Conservation (phyloP, 1,140 invertebrate species). For the Drosophila trapezifrons region DNA sequence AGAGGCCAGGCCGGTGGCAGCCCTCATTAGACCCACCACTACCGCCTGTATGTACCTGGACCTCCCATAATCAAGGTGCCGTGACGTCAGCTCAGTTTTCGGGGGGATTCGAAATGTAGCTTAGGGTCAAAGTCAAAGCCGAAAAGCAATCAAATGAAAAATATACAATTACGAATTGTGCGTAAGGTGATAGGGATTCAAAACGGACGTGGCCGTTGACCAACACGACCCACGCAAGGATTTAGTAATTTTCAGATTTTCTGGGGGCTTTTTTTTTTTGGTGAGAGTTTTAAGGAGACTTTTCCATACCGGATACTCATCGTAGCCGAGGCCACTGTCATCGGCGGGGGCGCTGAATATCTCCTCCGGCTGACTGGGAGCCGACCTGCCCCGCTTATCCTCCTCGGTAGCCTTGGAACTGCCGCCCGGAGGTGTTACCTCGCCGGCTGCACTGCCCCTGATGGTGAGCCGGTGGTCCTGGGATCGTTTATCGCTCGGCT, state of each 20-base stretch:
- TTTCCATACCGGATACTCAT: constrained; percentile 81
- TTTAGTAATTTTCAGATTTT: constrained; percentile 23
- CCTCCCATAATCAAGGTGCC: constrained; percentile 32
- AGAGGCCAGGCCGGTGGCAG: neutral
- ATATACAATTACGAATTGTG: constrained; percentile 76
- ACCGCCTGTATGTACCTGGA: neutral
- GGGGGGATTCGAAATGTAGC: constrained; percentile 23
- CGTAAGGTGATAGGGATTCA: constrained; percentile 65
- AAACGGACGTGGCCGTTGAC: constrained; percentile 12
- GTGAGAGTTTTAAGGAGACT: too few species aligned
- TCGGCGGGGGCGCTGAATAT: constrained; percentile 73
- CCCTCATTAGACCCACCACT: constrained; percentile 30
- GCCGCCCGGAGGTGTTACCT: constrained; percentile 25
- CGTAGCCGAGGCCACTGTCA: constrained; percentile 60
- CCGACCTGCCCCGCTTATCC: constrained; percentile 43
- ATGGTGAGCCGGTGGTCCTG: constrained; percentile 15
- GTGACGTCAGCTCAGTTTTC: constrained; percentile 50
- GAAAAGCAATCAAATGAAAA: constrained; percentile 77
- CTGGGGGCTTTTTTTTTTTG: too few species aligned
- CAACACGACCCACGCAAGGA: constrained; percentile 34
- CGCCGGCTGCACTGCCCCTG: constrained; percentile 32
- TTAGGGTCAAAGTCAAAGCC: constrained; percentile 51
- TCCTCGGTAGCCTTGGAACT: constrained; percentile 12
- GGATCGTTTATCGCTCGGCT: constrained; percentile 39
- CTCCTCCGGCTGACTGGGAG: constrained; percentile 73